Percentiles rank a stretch among this genome's conserved stretches.
These are phyloP conservation scores for Lasioglossum zephyrum DNA, from an alignment of 2,888 invertebrate genomes.

Conservation along the genomic window DNA sequence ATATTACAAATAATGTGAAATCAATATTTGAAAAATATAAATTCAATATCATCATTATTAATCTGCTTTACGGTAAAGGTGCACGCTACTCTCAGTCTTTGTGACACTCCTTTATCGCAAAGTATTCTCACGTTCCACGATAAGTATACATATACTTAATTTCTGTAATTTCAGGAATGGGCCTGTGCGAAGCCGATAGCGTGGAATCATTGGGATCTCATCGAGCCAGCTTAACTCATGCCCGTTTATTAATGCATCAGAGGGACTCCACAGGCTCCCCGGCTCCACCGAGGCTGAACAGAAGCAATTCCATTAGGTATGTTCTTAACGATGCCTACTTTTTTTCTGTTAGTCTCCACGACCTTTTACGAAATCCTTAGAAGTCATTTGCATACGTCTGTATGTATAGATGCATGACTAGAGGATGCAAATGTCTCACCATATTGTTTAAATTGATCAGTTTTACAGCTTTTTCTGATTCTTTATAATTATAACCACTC, in stretches of 20 bases:
- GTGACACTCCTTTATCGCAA: not conserved
- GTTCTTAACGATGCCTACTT: slow-evolving; percentile 67
- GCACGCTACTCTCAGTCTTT: not conserved
- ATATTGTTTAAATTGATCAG: slow-evolving; percentile 44
- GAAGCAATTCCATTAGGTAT: slow-evolving; percentile 97
- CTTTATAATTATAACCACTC: slow-evolving; percentile 54
- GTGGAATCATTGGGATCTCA: slow-evolving; percentile 92
- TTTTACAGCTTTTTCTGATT: slow-evolving; percentile 47
- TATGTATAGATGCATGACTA: slow-evolving; percentile 62
- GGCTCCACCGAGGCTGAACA: slow-evolving; percentile 91
- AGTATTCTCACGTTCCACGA: not conserved
- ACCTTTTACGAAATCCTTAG: slow-evolving; percentile 32
- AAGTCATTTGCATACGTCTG: slow-evolving; percentile 55
- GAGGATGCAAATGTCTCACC: slow-evolving; percentile 55
- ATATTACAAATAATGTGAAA: too few species aligned
- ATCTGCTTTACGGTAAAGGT: not conserved
- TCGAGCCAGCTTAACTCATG: slow-evolving; percentile 91
- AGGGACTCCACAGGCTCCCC: slow-evolving; percentile 85
- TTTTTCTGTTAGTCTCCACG: slow-evolving; percentile 36
- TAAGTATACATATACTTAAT: not conserved
- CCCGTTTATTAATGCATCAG: slow-evolving; percentile 87
- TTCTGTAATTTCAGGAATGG: slow-evolving; percentile 77
- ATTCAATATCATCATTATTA: not conserved
- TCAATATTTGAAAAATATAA: too few species aligned
- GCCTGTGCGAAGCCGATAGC: slow-evolving; percentile 95